A percentile compares a stretch with the other conserved stretches of the same genome.
Conservation (phyloP, 2,888 invertebrate genomes). For the Resseliella maxima region DNA sequence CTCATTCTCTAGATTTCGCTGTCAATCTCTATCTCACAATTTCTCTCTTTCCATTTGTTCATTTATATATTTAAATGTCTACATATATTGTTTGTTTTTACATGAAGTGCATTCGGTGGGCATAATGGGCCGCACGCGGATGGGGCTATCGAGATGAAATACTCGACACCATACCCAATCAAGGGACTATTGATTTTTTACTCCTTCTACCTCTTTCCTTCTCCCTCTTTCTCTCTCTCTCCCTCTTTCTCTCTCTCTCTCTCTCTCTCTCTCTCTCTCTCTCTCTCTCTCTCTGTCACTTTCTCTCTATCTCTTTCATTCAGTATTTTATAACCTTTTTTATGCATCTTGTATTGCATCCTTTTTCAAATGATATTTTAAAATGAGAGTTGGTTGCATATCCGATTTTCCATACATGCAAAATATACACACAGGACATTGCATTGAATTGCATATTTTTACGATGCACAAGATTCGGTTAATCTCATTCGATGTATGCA, state of each 20-base stretch:
- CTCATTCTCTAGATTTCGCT: no score
- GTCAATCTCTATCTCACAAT: no score
- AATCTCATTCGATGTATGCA: slow-evolving; percentile 36
- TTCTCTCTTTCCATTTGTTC: no score
- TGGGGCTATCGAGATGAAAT: neutral
- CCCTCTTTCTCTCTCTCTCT: no score
- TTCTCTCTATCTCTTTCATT: no score
- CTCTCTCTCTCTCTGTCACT: neutral
- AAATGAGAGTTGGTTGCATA: slow-evolving; percentile 46
- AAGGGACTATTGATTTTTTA: slow-evolving; percentile 2
- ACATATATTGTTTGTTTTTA: neutral
- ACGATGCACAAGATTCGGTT: slow-evolving; percentile 49
- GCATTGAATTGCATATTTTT: slow-evolving; percentile 41
- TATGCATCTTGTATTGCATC: neutral
- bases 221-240: neutral
- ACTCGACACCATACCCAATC: neutral
- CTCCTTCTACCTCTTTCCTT: no score
- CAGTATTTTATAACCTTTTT: neutral
- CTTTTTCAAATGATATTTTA: neutral
- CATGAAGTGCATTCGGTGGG: neutral
- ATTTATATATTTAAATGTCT: no score
- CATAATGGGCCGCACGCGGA: no score
- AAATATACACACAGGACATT: neutral
- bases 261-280: neutral
- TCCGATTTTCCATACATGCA: slow-evolving; percentile 16